A percentile compares a stretch with the other conserved stretches of the same genome.
phyloP scores from a whole-genome alignment of 2,797 vertebrate species.

The Naso thynnoides region DNA sequence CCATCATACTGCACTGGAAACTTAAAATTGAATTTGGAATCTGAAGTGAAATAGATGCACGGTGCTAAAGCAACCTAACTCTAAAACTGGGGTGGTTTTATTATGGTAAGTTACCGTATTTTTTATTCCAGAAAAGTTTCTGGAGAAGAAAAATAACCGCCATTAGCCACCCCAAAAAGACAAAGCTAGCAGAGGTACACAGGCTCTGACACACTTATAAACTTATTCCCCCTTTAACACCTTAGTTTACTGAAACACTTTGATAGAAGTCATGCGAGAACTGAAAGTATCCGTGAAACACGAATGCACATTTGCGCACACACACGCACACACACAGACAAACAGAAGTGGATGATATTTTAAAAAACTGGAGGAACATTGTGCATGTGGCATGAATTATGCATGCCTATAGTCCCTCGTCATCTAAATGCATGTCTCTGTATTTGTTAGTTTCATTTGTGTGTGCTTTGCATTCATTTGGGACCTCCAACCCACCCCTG shows the following conservation, averaged over 20 bases:
- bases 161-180: slow-evolving; percentile 61
- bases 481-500: slow-evolving; percentile 42
- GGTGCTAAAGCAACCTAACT: slow-evolving; percentile 17
- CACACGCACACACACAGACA: background rate
- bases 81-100: slow-evolving; percentile 23
- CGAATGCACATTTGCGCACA: background rate
- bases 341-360: slow-evolving; percentile 43
- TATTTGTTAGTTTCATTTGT: slow-evolving; percentile 64
- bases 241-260: slow-evolving; percentile 5
- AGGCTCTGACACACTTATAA: background rate
- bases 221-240: background rate
- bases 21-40: slow-evolving; percentile 11
- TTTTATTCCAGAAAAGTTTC: slow-evolving; percentile 59
- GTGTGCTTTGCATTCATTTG: slow-evolving; percentile 64
- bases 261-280: slow-evolving; percentile 33
- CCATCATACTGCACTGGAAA: background rate
- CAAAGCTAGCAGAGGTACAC: slow-evolving; percentile 19
- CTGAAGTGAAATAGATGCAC: slow-evolving; percentile 38
- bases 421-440: slow-evolving; percentile 66
- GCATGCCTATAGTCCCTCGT: slow-evolving; percentile 54
- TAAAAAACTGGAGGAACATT: slow-evolving; percentile 36
- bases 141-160: slow-evolving; percentile 60
- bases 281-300: slow-evolving; percentile 4
- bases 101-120: slow-evolving; percentile 54
- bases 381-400: slow-evolving; percentile 65